Percentiles rank a stretch among this genome's conserved stretches.
These are phyloP conservation scores for Morinoia aosen DNA, from an alignment of 2,888 invertebrate species.

Conservation along the genomic window DNA sequence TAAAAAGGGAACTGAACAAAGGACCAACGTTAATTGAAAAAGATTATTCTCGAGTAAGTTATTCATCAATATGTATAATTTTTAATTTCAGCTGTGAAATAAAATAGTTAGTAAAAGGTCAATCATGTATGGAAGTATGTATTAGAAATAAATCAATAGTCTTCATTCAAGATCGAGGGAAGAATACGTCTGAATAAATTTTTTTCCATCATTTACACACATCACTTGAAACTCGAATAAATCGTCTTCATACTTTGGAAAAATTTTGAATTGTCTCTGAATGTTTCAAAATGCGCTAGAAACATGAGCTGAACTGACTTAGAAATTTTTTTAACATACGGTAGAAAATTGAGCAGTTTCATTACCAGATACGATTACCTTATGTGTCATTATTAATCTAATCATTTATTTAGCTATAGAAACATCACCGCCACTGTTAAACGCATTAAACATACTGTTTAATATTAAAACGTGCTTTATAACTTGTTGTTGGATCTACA, in stretches of 20 bases:
- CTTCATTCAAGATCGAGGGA: too few species aligned
- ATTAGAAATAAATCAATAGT: too few species aligned
- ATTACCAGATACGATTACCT: background rate
- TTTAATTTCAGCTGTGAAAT: too few species aligned
- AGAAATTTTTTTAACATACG: background rate
- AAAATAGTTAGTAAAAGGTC: too few species aligned
- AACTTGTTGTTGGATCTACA: background rate
- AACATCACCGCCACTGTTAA: background rate
- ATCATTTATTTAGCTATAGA: background rate
- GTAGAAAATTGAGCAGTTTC: background rate
- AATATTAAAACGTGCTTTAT: background rate
- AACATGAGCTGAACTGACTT: background rate
- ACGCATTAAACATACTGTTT: background rate
- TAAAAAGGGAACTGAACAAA: background rate
- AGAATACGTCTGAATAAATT: background rate
- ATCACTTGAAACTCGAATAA: background rate
- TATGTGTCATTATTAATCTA: background rate
- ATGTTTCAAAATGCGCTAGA: background rate
- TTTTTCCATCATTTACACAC: background rate
- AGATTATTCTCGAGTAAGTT: too few species aligned
- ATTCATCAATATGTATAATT: too few species aligned
- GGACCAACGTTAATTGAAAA: background rate
- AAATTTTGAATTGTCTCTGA: background rate
- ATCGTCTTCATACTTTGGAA: background rate
- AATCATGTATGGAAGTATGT: too few species aligned